These are phyloP conservation scores for Pituophis catenifer DNA, from an alignment of 2,113 vertebrate genomes.

Conservation along the genomic window DNA sequence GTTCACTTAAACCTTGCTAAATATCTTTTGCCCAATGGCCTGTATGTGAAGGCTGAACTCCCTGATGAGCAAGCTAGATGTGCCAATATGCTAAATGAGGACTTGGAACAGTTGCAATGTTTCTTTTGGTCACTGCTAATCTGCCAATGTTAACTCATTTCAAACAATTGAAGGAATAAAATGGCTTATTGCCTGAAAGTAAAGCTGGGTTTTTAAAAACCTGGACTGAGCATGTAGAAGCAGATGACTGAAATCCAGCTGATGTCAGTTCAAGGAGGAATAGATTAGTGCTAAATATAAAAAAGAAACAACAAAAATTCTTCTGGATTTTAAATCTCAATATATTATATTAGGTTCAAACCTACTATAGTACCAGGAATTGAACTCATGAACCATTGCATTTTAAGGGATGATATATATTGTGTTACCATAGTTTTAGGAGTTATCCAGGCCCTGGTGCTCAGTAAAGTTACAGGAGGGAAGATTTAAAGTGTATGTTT, in stretches of 20 bases:
- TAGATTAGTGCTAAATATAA: constrained; percentile 1
- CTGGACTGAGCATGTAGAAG: not conserved
- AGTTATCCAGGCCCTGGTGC: not conserved
- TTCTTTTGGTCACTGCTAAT: constrained; percentile 2
- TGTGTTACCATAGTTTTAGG: not conserved
- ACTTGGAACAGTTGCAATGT: not conserved
- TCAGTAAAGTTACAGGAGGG: not conserved
- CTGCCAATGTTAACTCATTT: not conserved
- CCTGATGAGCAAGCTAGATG: not conserved
- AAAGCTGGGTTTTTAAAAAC: not conserved
- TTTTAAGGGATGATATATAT: not conserved
- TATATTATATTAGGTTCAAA: not conserved
- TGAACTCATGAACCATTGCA: not conserved
- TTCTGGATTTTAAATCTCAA: constrained; percentile 8
- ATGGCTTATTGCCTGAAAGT: not conserved
- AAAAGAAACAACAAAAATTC: not conserved
- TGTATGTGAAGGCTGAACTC: not conserved
- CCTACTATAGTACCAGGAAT: not conserved
- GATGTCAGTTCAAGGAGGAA: constrained; percentile 1
- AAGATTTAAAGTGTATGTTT: not conserved
- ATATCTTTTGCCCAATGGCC: not conserved
- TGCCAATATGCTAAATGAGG: not conserved
- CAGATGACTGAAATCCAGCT: constrained; percentile 7
- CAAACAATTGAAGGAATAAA: not conserved
- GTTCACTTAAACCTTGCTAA: not conserved